phyloP scores from a whole-genome alignment of 1,140 invertebrate genomes.

The Ceratosolen fusciceps region DNA sequence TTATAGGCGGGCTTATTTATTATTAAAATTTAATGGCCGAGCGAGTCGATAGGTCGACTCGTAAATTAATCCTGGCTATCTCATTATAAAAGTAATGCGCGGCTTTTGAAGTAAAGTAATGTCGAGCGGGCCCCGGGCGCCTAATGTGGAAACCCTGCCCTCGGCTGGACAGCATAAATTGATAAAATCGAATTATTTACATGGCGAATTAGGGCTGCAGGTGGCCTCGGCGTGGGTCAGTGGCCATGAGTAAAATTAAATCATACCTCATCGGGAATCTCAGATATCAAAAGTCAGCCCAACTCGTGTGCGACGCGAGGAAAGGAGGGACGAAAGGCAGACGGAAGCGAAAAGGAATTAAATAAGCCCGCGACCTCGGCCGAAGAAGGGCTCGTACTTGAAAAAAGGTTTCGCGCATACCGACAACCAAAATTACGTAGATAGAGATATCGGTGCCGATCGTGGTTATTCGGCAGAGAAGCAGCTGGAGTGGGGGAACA shows the following conservation, averaged over 20 bases:
- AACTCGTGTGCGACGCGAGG: not conserved
- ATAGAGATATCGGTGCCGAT: not conserved
- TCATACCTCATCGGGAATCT: conserved; percentile 1
- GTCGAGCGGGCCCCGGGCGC: not conserved
- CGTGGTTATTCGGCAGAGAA: not conserved
- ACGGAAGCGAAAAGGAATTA: not conserved
- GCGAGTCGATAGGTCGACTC: not conserved
- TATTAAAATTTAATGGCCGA: not conserved
- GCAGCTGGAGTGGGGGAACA: not conserved
- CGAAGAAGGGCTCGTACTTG: not conserved
- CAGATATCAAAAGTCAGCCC: not conserved
- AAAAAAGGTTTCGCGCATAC: conserved; percentile 20
- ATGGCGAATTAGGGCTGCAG: not conserved
- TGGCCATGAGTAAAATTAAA: conserved; percentile 5
- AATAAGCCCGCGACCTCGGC: not conserved
- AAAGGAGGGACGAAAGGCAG: conserved; percentile 10
- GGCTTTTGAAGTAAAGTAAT: not conserved
- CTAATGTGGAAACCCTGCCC: not conserved
- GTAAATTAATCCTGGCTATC: conserved; percentile 10
- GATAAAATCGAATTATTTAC: conserved; percentile 3
- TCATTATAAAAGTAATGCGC: conserved; percentile 1
- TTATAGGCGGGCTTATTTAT: not conserved
- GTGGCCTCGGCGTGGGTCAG: too few species aligned
- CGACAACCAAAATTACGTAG: conserved; percentile 5
- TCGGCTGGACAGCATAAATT: not conserved